phyloP scores from a whole-genome alignment of 1,140 invertebrate species.

The Laupala kohalensis region DNA sequence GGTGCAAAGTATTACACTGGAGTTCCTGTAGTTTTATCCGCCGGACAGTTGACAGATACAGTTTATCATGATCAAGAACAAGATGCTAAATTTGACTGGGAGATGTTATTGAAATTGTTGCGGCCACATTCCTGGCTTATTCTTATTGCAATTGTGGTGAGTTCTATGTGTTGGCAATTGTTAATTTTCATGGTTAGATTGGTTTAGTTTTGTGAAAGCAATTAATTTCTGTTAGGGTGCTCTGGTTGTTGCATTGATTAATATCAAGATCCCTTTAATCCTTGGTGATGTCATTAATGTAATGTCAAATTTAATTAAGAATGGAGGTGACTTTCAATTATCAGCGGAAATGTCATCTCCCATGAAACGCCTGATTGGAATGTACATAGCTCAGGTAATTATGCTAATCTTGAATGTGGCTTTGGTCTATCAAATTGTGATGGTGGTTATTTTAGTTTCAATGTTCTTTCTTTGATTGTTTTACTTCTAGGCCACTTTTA shows the following conservation, averaged over 20 bases:
- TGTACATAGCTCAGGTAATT: slow-evolving; percentile 57
- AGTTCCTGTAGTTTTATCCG: neutral
- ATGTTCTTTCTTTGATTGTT: slow-evolving; percentile 6
- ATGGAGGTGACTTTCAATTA: slow-evolving; percentile 27
- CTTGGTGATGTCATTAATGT: slow-evolving; percentile 67
- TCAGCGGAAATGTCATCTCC: slow-evolving; percentile 49
- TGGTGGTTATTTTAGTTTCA: neutral
- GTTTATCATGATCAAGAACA: neutral
- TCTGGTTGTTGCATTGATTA: slow-evolving; percentile 60
- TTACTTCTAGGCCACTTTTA: slow-evolving; percentile 60
- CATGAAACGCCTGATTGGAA: slow-evolving; percentile 44
- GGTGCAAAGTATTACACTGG: neutral
- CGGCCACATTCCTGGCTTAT: slow-evolving; percentile 4
- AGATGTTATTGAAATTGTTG: slow-evolving; percentile 1
- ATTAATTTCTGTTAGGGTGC: slow-evolving; percentile 47
- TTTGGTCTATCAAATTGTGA: neutral
- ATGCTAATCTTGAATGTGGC: neutral
- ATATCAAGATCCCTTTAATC: slow-evolving; percentile 65
- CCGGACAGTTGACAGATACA: neutral
- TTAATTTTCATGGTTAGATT: neutral
- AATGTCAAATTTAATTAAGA: slow-evolving; percentile 39
- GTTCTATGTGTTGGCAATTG: neutral
- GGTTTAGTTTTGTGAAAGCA: neutral
- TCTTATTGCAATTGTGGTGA: neutral
- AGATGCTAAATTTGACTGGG: slow-evolving; percentile 9